phyloP scores from a whole-genome alignment of 2,797 vertebrate species.

The Loris lydekkerianus region DNA sequence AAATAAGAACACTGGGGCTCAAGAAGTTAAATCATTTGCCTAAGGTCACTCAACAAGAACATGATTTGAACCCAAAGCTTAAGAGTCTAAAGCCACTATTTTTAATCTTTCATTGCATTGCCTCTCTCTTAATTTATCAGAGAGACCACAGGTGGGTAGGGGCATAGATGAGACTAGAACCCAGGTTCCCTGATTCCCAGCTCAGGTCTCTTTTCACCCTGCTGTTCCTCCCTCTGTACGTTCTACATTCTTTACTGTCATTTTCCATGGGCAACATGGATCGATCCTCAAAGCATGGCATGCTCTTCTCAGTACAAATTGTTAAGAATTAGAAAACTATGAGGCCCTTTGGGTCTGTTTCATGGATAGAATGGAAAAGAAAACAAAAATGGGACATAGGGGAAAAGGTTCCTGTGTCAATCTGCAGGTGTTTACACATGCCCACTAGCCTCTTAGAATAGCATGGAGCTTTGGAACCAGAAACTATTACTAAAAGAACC shows the following conservation, averaged over 20 bases:
- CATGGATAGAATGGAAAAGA: not conserved
- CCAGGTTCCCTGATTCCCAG: not conserved
- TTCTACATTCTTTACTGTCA: not conserved
- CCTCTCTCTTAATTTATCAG: not conserved
- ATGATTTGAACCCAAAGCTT: not conserved
- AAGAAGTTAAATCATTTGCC: not conserved
- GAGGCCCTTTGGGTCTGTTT: not conserved
- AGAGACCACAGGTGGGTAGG: not conserved
- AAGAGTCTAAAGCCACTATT: not conserved
- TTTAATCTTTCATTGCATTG: not conserved
- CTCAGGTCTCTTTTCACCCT: not conserved
- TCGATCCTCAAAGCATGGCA: not conserved
- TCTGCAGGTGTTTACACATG: not conserved
- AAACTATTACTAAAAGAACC: not conserved
- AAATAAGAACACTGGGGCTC: not conserved
- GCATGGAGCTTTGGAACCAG: not conserved
- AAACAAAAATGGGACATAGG: not conserved
- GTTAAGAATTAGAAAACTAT: not conserved
- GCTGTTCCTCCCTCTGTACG: not conserved
- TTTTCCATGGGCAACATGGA: not conserved
- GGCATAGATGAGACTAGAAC: not conserved
- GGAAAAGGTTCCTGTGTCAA: not conserved
- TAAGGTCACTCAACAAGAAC: not conserved
- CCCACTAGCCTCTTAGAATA: not conserved
- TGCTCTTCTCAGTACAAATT: not conserved